Base-by-base conservation (phyloP, 2,888 invertebrate species). In the Eilema sororculum region DNA sequence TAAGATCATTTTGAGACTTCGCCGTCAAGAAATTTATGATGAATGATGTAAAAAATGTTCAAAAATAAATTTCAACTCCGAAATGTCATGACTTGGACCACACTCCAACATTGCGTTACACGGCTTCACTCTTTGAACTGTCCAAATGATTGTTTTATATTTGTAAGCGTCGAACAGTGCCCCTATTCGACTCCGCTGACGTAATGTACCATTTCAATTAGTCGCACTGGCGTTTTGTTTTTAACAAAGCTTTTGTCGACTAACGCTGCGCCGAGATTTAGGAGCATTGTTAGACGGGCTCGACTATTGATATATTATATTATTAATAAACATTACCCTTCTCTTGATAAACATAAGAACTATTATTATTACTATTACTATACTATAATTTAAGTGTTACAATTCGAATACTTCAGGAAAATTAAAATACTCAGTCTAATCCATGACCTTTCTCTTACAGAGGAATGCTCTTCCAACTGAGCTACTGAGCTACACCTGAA, bases 81-180 rank as follows among this genome's bases (percentile, higher is more conserved):
- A 24, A 37, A 13, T 67, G 76, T 64, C 30, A 8, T 75, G n/a
- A 6, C 80, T 89, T 84, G 76, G 0, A 74, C 84, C 90, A 85
- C 69, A 66, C 81, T 22, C 82, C 70, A 78, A 77, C 83, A 84
- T 93, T 90, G 90, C 91, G 91, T 90, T 93, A 89, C 89, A 88
- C 87, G 88, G 88, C 91, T 85, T 87, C 87, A 88, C 91, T 92
- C 93, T 94, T 94, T 93, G 92, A 92, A 90, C 91, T 90, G 91
- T 94, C 93, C 90, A 92, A 94, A 93, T 93, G 91, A 94, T 95
- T 95, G 95, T 95, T 95, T 95, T 95, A 95, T 93, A 95, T 94
- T 93, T 93, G 91, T 92, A 92, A 92, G 92, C 90, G 87, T 83
- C 85, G 89, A 89, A 87, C 89, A 90, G 91, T 90, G 91, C 93